Base-by-base conservation (phyloP, 2,888 invertebrate genomes). In the Nowickia ferox region DNA sequence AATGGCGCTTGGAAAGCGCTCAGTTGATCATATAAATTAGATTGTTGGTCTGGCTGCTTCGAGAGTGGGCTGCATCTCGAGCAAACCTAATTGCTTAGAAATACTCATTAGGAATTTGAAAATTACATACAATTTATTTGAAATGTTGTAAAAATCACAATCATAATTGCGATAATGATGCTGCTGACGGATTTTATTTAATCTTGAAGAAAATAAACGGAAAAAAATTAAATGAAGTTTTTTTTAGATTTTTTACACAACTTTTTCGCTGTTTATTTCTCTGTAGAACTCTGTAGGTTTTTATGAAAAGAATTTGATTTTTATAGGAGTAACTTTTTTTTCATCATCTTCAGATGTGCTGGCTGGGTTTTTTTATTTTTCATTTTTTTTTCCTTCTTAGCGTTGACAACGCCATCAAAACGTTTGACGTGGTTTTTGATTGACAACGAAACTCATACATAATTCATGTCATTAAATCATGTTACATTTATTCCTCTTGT, bases 401-500 rank as follows among this genome's bases (percentile, higher is more conserved):
- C 90, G 91, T 91, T 91, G 91, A 91, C 92, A 92, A 91, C 91
- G 92, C 92, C 92, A 92, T 92, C 91, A 92, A 92, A 92, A 90
- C 91, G 91, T 92, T 91, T 91, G 91, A 91, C 92, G 92, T 92
- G 91, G 91, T 92, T 92, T 92, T 92, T 92, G 92, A 93, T 93
- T 93, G 92, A 93, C 93, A 93, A 84, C 92, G 91, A 91, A 92
- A 92, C 91, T 93, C 92, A 93, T 93, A 92, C 92, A 93, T 93
- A 92, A 93, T 93, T 93, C 92, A 93, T 93, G 92, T 92, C 92
- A 93, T 93, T 93, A 93, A 93, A 93, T 93, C 92, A 93, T 92
- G 92, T 93, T 93, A 92, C 92, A 92, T 90, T 92, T 92, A 92
- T 91, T 89, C 81, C 68, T 87, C 87, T 85, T 84, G 84, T 87